Evolutionary conservation across 2,888 invertebrate genomes (phyloP).

Genomic region (Gastracanthus pulcherrimus): DNA sequence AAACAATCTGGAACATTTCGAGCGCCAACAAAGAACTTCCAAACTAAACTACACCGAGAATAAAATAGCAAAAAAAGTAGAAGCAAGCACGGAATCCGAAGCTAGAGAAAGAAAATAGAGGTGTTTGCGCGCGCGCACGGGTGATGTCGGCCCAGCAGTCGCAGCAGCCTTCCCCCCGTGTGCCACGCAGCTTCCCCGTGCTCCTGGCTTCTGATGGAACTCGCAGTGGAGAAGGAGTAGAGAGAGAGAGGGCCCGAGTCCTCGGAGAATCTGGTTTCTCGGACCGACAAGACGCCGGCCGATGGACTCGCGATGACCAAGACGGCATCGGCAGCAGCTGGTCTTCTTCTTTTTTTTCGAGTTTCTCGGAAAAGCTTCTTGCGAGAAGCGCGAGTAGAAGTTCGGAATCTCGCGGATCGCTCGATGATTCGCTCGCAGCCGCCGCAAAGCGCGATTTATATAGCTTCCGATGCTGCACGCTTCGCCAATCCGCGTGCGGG

Average conservation of each 20-base stretch:
- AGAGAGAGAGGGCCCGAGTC: not conserved
- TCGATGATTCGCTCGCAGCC: no score
- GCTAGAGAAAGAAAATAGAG: not conserved
- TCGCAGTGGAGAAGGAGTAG: no score
- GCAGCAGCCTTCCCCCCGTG: not conserved
- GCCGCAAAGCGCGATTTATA: not conserved
- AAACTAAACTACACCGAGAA: not conserved
- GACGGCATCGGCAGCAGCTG: no score
- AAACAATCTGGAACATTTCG: no score
- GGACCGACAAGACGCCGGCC: not conserved
- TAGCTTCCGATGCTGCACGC: not conserved
- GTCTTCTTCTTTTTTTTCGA: no score
- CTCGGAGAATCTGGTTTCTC: not conserved
- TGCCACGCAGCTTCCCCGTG: no score
- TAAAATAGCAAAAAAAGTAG: not conserved
- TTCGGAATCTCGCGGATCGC: not conserved
- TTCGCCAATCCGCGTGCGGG: not conserved
- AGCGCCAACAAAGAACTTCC: not conserved
- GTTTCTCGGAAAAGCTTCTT: no score
- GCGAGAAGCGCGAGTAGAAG: no score
- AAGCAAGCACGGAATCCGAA: not conserved
- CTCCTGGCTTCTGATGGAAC: no score
- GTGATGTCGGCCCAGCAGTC: constrained; percentile 25
- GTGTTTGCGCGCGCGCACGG: not conserved
- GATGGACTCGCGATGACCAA: not conserved